Percentiles rank a stretch among this genome's conserved stretches.
These are phyloP conservation scores for Pharmacophagus antenor DNA, from an alignment of 2,888 invertebrate genomes.

Conservation along the genomic window DNA sequence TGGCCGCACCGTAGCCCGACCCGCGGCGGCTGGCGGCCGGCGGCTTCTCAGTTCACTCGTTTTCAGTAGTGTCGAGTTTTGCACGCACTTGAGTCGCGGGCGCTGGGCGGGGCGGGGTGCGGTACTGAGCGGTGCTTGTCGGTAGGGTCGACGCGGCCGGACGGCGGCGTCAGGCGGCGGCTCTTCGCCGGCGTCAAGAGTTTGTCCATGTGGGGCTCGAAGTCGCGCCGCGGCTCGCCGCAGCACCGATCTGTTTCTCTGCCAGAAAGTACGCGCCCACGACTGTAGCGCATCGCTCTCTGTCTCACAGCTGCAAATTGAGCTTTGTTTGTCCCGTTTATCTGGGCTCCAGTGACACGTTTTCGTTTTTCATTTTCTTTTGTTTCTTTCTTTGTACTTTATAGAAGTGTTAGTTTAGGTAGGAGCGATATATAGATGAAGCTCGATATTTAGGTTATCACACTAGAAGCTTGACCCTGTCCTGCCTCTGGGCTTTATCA, in stretches of 20 bases:
- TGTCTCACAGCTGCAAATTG: slow-evolving; percentile 63
- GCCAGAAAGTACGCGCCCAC: slow-evolving; percentile 89
- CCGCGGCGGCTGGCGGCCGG: slow-evolving; percentile 58
- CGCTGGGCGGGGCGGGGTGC: slow-evolving; percentile 63
- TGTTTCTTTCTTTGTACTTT: slow-evolving; percentile 60
- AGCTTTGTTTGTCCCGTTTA: slow-evolving; percentile 73
- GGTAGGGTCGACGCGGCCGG: slow-evolving; percentile 77
- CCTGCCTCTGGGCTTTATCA: slow-evolving; percentile 56
- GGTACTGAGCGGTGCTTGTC: slow-evolving; percentile 75
- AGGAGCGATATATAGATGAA: slow-evolving; percentile 66
- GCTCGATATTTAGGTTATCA: slow-evolving; percentile 53
- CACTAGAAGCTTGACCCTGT: slow-evolving; percentile 70
- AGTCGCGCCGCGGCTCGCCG: slow-evolving; percentile 84
- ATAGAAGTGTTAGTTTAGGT: slow-evolving; percentile 74
- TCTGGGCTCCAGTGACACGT: slow-evolving; percentile 67
- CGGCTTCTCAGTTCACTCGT: slow-evolving; percentile 73
- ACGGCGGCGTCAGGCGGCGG: slow-evolving; percentile 86
- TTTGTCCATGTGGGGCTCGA: slow-evolving; percentile 87
- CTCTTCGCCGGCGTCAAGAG: slow-evolving; percentile 91
- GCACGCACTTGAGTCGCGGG: slow-evolving; percentile 71
- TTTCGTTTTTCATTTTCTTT: slow-evolving; percentile 62
- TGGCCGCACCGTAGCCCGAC: slow-evolving; percentile 33
- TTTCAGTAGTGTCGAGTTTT: slow-evolving; percentile 75
- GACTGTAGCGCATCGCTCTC: slow-evolving; percentile 68
- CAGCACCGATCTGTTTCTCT: slow-evolving; percentile 92